These are phyloP conservation scores for Eriocheir sinensis DNA, from an alignment of 1,140 invertebrate genomes.

Conservation along the genomic window DNA sequence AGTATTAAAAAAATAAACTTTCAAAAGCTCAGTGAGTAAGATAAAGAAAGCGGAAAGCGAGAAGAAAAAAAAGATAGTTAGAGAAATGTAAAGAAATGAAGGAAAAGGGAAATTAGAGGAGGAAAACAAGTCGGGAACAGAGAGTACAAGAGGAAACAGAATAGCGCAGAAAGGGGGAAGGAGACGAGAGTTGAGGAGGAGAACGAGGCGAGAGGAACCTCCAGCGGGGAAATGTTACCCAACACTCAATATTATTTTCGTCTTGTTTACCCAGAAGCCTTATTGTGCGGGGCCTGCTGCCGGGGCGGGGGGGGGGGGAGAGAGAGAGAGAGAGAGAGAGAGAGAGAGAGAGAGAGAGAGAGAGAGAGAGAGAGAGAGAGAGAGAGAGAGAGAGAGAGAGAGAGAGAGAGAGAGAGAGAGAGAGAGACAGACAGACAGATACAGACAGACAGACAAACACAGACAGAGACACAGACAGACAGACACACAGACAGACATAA, in stretches of 20 bases:
- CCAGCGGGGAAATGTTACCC: slow-evolving; percentile 53
- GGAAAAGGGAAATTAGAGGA: too few species aligned
- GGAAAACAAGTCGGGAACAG: too few species aligned
- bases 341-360: neutral
- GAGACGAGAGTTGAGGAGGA: neutral
- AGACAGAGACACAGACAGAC: too few species aligned
- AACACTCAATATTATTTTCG: slow-evolving; percentile 59
- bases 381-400: neutral
- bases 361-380: neutral
- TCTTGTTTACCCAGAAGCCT: slow-evolving; percentile 57
- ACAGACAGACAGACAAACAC: too few species aligned
- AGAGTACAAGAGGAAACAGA: neutral
- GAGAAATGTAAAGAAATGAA: neutral
- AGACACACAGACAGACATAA: too few species aligned
- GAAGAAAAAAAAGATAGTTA: neutral
- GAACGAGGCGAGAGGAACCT: too few species aligned
- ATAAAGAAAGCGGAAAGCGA: too few species aligned
- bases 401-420: neutral
- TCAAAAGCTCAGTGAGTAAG: too few species aligned
- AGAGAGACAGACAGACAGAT: neutral
- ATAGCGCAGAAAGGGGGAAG: neutral
- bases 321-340: neutral
- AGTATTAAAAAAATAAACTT: too few species aligned
- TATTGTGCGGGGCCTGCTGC: slow-evolving; percentile 35
- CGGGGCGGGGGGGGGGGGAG: neutral